Evolutionary conservation across 2,888 invertebrate genomes (phyloP), one percentile per base, ranked within the genome.

Genomic region (Cantharis nigra): DNA sequence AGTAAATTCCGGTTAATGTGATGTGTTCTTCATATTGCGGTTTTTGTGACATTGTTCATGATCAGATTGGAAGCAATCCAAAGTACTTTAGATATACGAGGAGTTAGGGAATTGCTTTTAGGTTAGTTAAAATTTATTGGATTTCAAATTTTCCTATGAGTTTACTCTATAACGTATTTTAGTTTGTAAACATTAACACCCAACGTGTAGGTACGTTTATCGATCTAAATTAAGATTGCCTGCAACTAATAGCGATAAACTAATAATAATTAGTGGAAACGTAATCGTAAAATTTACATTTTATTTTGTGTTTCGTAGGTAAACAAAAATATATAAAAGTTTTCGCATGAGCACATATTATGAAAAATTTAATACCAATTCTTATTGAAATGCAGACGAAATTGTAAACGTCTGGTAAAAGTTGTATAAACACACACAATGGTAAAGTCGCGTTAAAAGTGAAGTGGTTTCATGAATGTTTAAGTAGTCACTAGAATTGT

Each of bases 21-120:
- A 65, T 70, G 30, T 78, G 74, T 77, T 77, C 76, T 76, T 72
- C 75, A 75, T 77, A 71, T 75, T 77, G 72, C 77, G 63, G 69
- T 69, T 23, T 74, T 70, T 69, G 74, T 28, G 70, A 74, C 74
- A 74, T 63, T 74, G 28, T 23, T 63, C 28, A 69, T 65, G 70
- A 76, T 76, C 72, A 69, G 75, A 76, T 76, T 76, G 76, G 76
- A 72, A 63, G 69, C 64, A 65, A 73, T 76, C 76, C 76, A 76
- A 72, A 72, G 64, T 70, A 26, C 72, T 62, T 62, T 63, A 70
- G 70, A 76, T 77, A 74, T 74, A 77, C 74, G 70, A 74, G 70
- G 71, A 67, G 77, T 71, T 77, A 71, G 74, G 77, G 77, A 77
- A 74, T 74, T 64, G 77, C 72, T 77, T 77, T 74, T 77, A 74